Percentiles rank a stretch among this genome's conserved stretches.
phyloP scores from a whole-genome alignment of 2,797 vertebrate species.

The Eulemur rubriventer region DNA sequence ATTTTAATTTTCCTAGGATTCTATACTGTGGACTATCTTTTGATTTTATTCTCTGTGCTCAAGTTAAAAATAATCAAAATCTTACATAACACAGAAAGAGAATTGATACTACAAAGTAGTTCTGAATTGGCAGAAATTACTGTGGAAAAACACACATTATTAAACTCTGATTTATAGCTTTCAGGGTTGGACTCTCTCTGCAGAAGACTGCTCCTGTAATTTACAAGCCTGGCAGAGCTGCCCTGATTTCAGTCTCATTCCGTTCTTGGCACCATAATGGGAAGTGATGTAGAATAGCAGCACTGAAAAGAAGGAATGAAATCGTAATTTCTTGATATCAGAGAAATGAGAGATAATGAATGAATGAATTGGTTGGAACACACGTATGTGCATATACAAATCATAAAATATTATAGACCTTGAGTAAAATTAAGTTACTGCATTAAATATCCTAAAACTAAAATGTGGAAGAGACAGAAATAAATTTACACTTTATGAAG shows the following conservation, averaged over 20 bases:
- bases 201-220: neutral
- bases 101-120: neutral
- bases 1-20: slow-evolving; percentile 30
- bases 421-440: slow-evolving; percentile 1
- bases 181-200: neutral
- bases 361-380: neutral
- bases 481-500: slow-evolving; percentile 13
- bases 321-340: neutral
- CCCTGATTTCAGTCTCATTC: neutral
- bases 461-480: neutral
- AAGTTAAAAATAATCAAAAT: slow-evolving; percentile 21
- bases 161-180: neutral
- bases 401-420: neutral
- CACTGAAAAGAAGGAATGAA: neutral
- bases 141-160: slow-evolving; percentile 1
- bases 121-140: slow-evolving; percentile 1
- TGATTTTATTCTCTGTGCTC: slow-evolving; percentile 11
- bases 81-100: neutral
- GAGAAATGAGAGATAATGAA: slow-evolving; percentile 6
- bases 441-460: neutral
- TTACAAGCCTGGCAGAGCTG: neutral
- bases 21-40: neutral
- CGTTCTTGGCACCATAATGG: neutral
- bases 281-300: neutral
- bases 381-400: neutral